Evolutionary conservation across 2,888 invertebrate genomes (phyloP).

Genomic region (Caenorhabditis sp.): DNA sequence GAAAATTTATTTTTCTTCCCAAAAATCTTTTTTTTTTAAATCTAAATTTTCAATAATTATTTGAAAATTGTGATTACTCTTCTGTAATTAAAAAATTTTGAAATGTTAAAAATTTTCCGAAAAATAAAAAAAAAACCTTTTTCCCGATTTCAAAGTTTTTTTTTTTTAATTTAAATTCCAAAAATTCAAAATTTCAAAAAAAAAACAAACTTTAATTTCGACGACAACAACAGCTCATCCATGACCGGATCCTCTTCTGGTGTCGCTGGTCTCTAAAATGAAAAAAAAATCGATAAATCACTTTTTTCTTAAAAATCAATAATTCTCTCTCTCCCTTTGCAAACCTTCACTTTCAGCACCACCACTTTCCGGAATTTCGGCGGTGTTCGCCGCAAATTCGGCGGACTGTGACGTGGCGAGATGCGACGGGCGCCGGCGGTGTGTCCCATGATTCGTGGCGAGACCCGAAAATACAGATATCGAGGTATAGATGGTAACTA

Average conservation of each 20-base stretch:
- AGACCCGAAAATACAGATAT: constrained; percentile 38
- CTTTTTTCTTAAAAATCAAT: not conserved
- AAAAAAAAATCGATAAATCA: not conserved
- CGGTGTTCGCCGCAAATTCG: constrained; percentile 47
- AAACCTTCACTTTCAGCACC: constrained; percentile 52
- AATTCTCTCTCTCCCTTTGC: not conserved
- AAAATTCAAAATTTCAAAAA: not conserved
- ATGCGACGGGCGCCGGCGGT: constrained; percentile 37
- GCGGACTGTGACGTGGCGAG: constrained; percentile 48
- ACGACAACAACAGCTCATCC: constrained; percentile 68
- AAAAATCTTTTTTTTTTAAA: not conserved
- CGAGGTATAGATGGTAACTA: constrained; percentile 27
- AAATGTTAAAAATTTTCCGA: too few species aligned
- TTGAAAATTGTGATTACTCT: too few species aligned
- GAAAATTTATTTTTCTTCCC: not conserved
- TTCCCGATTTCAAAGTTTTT: not conserved
- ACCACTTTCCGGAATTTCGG: constrained; percentile 39
- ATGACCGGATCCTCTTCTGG: constrained; percentile 49
- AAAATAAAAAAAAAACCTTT: too few species aligned
- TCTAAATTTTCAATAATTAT: too few species aligned
- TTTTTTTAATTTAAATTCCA: not conserved
- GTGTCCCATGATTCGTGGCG: constrained; percentile 48
- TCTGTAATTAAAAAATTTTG: not conserved
- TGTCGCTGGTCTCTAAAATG: constrained; percentile 35
- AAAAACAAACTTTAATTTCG: constrained; percentile 64